Evolutionary conservation across 1,140 invertebrate genomes (phyloP), one percentile per base, ranked within the genome.

Genomic region (Drosophila triauraria): DNA sequence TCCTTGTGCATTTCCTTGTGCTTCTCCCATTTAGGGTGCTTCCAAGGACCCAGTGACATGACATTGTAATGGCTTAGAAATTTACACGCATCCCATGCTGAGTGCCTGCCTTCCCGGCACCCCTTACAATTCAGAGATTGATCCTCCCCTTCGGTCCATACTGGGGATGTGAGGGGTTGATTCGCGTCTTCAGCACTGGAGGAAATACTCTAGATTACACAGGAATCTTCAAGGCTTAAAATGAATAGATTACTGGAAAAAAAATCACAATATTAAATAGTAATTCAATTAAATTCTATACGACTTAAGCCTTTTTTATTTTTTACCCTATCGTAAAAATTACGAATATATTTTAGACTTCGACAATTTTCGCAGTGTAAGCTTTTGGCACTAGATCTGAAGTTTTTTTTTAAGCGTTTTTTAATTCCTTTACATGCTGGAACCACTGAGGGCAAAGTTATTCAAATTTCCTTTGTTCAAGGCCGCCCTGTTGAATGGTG

Each of bases 21-120:
- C 69, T 82, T 65, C 74, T 69, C 56, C 35, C 44, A 9, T 68
- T 79, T 79, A 75, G 85, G 85, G 85, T 88, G 85, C 85, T 88
- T 88, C 81, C 85, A 90, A 90, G 86, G 85, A 88, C 85, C 85
- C 70, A 88, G 35, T 88, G 81, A 88, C 85, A 88, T 88, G 85
- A 90, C 85, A 88, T 88, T 88, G 85, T 88, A 88, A 88, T 88
- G 83, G 86, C 75, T 79, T 84, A 72, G 69, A 81, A 81, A 75
- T 79, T 81, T 85, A 85, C 80, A 84, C 84, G 61, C 84, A 86
- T 86, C 78, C 70, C 82, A 71, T 64, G 79, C 82, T 82, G 82
- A 48, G 67, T 61, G 38, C 23, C 62, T 79, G 72, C 43, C 40
- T 47, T 44, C 40, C 25, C 63, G 51, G 77, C 78, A 85, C 78